These are phyloP conservation scores for Urophycis tenuis DNA, from an alignment of 2,797 vertebrate genomes.

Conservation along the genomic window DNA sequence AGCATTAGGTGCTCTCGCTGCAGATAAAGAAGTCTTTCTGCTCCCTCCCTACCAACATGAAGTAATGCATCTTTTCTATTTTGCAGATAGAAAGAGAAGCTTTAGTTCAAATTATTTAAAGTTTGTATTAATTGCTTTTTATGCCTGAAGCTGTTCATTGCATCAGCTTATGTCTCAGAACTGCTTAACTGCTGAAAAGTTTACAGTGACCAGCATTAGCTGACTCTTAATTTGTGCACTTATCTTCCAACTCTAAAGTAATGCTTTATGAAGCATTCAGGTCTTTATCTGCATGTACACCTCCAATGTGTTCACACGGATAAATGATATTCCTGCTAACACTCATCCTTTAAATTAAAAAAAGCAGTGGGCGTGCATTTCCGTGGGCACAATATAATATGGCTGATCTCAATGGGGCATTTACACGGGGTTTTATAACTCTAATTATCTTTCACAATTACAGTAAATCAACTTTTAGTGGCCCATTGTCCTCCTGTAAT, in stretches of 20 bases:
- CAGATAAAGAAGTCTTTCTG: constrained; percentile 71
- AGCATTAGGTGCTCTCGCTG: constrained; percentile 71
- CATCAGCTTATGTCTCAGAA: constrained; percentile 55
- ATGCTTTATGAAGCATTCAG: constrained; percentile 74
- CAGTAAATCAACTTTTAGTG: constrained; percentile 74
- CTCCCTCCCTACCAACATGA: constrained; percentile 69
- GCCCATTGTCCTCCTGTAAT: constrained; percentile 65
- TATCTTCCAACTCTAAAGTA: constrained; percentile 73
- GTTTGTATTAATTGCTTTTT: constrained; percentile 79
- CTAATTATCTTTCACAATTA: constrained; percentile 77
- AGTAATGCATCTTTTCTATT: constrained; percentile 71
- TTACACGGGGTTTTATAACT: constrained; percentile 76
- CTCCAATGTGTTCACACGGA: constrained; percentile 69
- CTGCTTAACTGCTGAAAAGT: constrained; percentile 62
- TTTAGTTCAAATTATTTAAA: constrained; percentile 79
- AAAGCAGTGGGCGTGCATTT: constrained; percentile 74
- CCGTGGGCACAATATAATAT: constrained; percentile 71
- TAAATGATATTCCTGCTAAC: constrained; percentile 76
- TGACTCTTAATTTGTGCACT: constrained; percentile 76
- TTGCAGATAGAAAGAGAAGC: constrained; percentile 70
- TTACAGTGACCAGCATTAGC: constrained; percentile 75
- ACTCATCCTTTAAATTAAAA: constrained; percentile 77
- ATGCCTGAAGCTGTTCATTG: constrained; percentile 66
- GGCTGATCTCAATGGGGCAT: constrained; percentile 72
- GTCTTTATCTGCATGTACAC: constrained; percentile 76